Conservation (phyloP, 2,113 vertebrate species). For the Eolophus roseicapilla region DNA sequence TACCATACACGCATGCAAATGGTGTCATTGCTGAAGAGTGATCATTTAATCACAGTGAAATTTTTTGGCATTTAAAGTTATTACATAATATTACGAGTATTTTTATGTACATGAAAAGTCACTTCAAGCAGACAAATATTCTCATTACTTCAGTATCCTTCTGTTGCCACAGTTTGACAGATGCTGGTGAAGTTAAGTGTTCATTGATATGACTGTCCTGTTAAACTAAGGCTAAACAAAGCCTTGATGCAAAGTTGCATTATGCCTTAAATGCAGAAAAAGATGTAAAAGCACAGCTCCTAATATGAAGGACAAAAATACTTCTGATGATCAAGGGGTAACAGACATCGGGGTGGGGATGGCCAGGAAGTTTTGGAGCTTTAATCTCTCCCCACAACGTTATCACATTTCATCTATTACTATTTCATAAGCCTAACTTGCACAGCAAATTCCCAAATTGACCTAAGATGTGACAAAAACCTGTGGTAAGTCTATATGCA, state of each 20-base stretch:
- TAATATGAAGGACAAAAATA: not conserved
- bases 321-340: not conserved
- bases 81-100: not conserved
- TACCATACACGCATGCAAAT: not conserved
- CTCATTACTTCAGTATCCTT: not conserved
- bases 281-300: not conserved
- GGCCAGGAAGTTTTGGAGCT: not conserved
- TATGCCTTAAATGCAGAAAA: not conserved
- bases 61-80: not conserved
- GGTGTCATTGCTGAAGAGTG: not conserved
- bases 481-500: not conserved
- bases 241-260: not conserved
- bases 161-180: not conserved
- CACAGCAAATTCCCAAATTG: not conserved
- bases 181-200: not conserved
- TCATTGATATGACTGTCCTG: not conserved
- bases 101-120: not conserved
- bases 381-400: not conserved
- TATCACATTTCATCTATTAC: not conserved
- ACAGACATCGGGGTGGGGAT: not conserved
- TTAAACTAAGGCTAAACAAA: not conserved
- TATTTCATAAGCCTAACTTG: not conserved
- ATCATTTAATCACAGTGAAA: not conserved
- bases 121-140: not conserved
- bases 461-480: not conserved